phyloP scores from a whole-genome alignment of 2,113 vertebrate species.

The Gyps fulvus region DNA sequence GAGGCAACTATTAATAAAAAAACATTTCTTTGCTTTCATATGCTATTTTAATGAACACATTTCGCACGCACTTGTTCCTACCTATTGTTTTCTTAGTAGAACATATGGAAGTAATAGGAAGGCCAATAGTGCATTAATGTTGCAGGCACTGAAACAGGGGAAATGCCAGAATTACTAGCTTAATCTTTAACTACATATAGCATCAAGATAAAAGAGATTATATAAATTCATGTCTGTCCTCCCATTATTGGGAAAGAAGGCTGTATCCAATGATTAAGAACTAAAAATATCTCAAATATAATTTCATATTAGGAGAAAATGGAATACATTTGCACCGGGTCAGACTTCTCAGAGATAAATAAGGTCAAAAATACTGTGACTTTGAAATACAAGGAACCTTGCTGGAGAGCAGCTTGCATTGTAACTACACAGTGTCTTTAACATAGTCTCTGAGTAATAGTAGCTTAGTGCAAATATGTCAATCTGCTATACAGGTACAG shows the following conservation, averaged over 20 bases:
- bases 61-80: not conserved
- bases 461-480: not conserved
- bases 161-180: not conserved
- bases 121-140: not conserved
- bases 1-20: not conserved
- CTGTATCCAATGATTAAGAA: not conserved
- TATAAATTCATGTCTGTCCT: not conserved
- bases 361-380: not conserved
- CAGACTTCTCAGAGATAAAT: not conserved
- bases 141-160: not conserved
- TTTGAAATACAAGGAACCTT: not conserved
- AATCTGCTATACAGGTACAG: not conserved
- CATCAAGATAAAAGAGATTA: not conserved
- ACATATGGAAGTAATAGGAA: not conserved
- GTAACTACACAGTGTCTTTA: not conserved
- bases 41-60: not conserved
- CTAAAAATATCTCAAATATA: not conserved
- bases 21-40: not conserved
- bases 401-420: not conserved
- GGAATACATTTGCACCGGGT: not conserved
- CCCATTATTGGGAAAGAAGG: not conserved
- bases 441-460: fast-evolving
- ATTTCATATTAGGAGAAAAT: not conserved
- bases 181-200: not conserved
- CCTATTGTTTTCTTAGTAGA: not conserved